Percentiles rank a stretch among this genome's conserved stretches.
Evolutionary conservation across 2,888 invertebrate genomes (phyloP).

Genomic region (Eugnorisma glareosa): DNA sequence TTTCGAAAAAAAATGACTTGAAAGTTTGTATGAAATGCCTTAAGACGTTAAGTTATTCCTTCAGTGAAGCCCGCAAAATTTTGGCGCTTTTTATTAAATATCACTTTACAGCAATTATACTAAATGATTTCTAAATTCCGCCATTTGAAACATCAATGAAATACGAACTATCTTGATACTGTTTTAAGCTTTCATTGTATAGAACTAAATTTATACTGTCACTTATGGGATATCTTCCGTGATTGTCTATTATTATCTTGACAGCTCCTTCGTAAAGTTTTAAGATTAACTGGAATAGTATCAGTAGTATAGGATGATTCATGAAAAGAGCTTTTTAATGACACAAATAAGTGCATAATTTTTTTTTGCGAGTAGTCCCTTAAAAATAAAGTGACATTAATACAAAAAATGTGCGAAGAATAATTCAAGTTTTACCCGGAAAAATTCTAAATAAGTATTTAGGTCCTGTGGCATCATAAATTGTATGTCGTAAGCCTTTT

Average conservation of each 20-base stretch:
- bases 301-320: neutral
- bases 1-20: too few species aligned
- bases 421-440: neutral
- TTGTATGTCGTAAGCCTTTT: slow-evolving; percentile 14
- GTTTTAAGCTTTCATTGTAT: too few species aligned
- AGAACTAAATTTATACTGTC: too few species aligned
- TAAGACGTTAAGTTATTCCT: neutral
- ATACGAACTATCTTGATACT: neutral
- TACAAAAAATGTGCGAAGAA: neutral
- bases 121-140: neutral
- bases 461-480: neutral
- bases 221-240: too few species aligned
- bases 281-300: neutral
- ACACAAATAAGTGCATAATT: neutral
- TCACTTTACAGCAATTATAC: neutral
- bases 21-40: too few species aligned
- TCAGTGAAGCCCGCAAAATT: neutral
- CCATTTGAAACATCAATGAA: neutral
- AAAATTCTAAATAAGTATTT: neutral
- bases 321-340: neutral
- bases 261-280: neutral
- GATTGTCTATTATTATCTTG: too few species aligned
- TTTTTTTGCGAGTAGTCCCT: neutral
- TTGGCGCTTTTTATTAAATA: neutral
- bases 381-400: neutral